Evolutionary conservation across 2,888 invertebrate genomes (phyloP).

Genomic region (Phaonia tiefii): DNA sequence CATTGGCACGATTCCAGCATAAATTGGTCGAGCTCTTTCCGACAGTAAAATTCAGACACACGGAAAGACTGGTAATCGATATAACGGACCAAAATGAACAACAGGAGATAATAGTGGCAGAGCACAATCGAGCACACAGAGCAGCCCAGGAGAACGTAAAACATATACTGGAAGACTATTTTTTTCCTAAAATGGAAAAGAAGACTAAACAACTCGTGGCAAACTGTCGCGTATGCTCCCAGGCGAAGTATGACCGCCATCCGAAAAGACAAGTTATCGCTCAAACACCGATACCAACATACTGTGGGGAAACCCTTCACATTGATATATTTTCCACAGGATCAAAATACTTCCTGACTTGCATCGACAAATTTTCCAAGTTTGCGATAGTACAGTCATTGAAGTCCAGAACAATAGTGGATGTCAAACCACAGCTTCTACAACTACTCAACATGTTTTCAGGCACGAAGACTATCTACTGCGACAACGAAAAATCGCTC

Average conservation of each 20-base stretch:
- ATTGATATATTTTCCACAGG: background rate
- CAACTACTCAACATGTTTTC: conserved; percentile 17
- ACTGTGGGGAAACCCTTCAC: background rate
- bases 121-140: conserved; percentile 40
- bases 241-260: background rate
- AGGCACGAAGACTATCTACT: too few species aligned
- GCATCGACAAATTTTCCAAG: conserved; percentile 58
- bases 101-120: conserved; percentile 43
- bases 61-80: too few species aligned
- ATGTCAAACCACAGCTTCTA: background rate
- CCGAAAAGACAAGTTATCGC: conserved; percentile 13
- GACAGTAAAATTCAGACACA: too few species aligned
- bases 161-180: conserved; percentile 2
- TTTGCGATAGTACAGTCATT: conserved; percentile 10
- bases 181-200: conserved; percentile 7
- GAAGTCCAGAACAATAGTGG: background rate
- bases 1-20: too few species aligned
- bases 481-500: too few species aligned
- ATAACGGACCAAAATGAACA: conserved; percentile 48
- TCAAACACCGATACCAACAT: background rate
- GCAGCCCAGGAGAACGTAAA: conserved; percentile 10
- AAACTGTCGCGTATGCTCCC: background rate
- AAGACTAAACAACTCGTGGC: background rate
- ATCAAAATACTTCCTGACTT: conserved; percentile 52
- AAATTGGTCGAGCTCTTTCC: conserved; percentile 39